Base-by-base conservation (phyloP, 2,797 vertebrate genomes). In the Propithecus deckenii region DNA sequence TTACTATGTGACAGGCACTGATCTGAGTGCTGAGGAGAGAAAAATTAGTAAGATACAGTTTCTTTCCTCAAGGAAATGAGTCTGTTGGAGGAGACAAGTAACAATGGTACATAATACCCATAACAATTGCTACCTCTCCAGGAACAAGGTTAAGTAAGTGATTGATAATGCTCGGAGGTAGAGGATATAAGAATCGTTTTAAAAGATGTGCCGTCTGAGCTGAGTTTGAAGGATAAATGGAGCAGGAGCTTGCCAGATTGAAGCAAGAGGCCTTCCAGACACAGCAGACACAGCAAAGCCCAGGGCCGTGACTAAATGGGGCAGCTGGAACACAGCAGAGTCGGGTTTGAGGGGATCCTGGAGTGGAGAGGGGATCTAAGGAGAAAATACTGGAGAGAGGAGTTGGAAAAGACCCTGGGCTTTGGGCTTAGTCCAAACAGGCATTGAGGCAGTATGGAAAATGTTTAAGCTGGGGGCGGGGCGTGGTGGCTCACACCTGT, bases 351-450 rank as follows among this genome's bases (percentile, higher is more conserved):
- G 15, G 59, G 46, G 14, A 5, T 88, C 23, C 86, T 41, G 22
- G 46, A 80, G 13, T 55, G 13, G 35, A 22, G 30, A 80, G 89
- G 92, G 0, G 35, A 59, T 78, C 61, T 4, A 0, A 17, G 0
- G 0, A 96, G 85, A 92, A 96, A 72, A 96, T n/a, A 85, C 0
- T 30, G 18, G 43, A 38, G 18, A 65, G 25, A n/a, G 11, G 72
- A 94, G 67, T 74, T 69, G n/a, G 67, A 65, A 74, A 72, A 71
- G 71, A 32, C 30, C 46, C 35, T 41, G 20, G n/a, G 59, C 5
- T 69, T 22, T 63, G 23, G 48, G 18, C 55, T 9, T 28, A 57
- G 43, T 67, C n/a, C 35, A 78, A 17, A 55, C 83, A 28, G 74
- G 75, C 48, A 32, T 0, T 69, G 50, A 65, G n/a, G 25, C 14